Evolutionary conservation across 1,140 invertebrate genomes (phyloP).

Genomic region (Adoxophyes honmai): DNA sequence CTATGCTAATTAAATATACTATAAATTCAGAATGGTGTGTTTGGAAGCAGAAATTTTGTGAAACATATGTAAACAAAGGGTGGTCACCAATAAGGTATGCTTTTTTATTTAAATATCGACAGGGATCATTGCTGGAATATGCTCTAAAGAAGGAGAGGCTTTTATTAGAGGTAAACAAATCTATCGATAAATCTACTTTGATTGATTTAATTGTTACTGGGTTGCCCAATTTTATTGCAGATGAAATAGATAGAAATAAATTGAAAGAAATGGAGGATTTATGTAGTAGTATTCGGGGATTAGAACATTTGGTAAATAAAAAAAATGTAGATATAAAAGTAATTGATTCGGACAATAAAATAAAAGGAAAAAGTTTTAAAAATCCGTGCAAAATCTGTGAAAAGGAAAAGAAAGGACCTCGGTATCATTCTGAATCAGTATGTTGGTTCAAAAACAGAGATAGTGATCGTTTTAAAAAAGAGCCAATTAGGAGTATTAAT

Average conservation of each 20-base stretch:
- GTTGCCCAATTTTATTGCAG: constrained; percentile 39
- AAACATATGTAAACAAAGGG: too few species aligned
- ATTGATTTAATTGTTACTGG: constrained; percentile 40
- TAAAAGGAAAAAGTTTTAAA: constrained; percentile 29
- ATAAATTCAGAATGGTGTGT: background rate
- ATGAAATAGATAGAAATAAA: constrained; percentile 37
- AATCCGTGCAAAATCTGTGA: constrained; percentile 35
- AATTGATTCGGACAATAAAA: constrained; percentile 22
- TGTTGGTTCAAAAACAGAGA: constrained; percentile 34
- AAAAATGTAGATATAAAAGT: constrained; percentile 20
- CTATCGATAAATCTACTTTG: constrained; percentile 32
- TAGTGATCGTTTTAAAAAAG: too few species aligned
- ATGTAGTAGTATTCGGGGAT: constrained; percentile 28
- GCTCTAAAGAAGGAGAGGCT: too few species aligned
- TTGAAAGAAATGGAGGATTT: constrained; percentile 33
- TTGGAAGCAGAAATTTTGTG: background rate
- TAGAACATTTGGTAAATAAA: constrained; percentile 37
- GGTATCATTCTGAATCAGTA: constrained; percentile 34
- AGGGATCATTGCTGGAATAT: too few species aligned
- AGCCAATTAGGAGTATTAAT: constrained; percentile 27
- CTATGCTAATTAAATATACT: constrained; percentile 19
- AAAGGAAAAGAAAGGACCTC: constrained; percentile 31
- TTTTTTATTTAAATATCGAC: too few species aligned
- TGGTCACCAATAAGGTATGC: background rate
- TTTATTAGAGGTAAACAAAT: constrained; percentile 34